Evolutionary conservation across 2,797 vertebrate species (phyloP), one percentile per base, ranked within the genome.

Genomic region (Crypturellus tataupa): DNA sequence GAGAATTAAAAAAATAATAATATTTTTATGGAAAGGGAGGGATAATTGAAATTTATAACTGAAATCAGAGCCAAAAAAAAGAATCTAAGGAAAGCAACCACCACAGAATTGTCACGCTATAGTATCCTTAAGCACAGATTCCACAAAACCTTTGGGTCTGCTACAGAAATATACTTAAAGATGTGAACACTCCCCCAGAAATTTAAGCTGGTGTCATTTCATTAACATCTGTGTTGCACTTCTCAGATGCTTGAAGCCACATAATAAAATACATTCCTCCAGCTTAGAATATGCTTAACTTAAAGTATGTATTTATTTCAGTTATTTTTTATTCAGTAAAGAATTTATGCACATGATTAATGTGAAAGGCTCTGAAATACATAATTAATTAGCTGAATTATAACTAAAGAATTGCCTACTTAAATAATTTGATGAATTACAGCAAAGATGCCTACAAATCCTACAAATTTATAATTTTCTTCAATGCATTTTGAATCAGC

Each of bases 11-110:
- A 68, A 11, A 17, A 70, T 82, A 58, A 64, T 90, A 73, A 33
- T 87, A 80, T 60, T 94, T 94, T 91, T 67, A 80, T 73, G 67
- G 67, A 85, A 85, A 88, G 56, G 73, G 56, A 94, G 67, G 47
- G 86, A 39, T 94, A 93, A 90, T 29, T 88, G 67, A 67, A 72
- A 88, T 63, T 62, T 83, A 1, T 71, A 78, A 73, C 93, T 86
- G 67, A 91, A 92, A 89, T 21, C 24, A 63, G 65, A 94, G 90
- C 67, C 87, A 95, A 84, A 81, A 81, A 93, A 93, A 35, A 49
- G 21, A 49, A 3, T 31, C 17, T 49, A 46, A 79, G 33, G 58
- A 35, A 60, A 55, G 55, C 10, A 63, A 56, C 63, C 59, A 55
- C 70, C 37, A 83, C 58, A 87, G 29, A 84, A 76, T 51, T 46